Evolutionary conservation across 1,140 invertebrate genomes (phyloP), one percentile per base, ranked within the genome.

Genomic region (Riptortus pedestris): DNA sequence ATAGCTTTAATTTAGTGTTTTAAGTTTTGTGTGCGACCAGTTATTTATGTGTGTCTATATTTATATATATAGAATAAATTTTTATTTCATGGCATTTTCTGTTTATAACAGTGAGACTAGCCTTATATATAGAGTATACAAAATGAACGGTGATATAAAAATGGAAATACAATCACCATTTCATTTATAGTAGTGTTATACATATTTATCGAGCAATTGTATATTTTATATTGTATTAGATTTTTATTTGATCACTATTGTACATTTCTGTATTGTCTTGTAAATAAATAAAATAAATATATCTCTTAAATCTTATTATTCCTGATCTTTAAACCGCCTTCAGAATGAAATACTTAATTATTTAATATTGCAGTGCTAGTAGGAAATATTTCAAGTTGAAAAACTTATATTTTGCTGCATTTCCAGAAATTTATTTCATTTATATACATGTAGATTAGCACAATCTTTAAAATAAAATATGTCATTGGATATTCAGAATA

Each of bases 191-290:
- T 55, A 55, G 51, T 24, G 24, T 55, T 24, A 24, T 55, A 55
- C 51, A 55, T 55, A 55, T 55, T 55, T 55, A 55, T 55, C 51
- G 51, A 55, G 14, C 24, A 38, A 38, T 38, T 55, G 51, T 55
- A 55, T 55, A 55, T 55, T 55, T 55, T 55, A 55, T 55, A 55
- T 47, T 55, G 51, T 55, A 24, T 55, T 55, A 55, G 51, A 55
- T 55, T 55, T 55, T 24, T 55, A 55, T 55, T 55, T 11, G 51
- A 55, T 26, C 51, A 55, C 51, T 55, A 55, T 24, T 55, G 51
- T 55, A 55, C 18, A 55, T 55, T 55, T 24, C 20, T 55, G 51
- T 55, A 55, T 55, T 24, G 51, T 55, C 51, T 55, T 55, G 51
- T 55, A 55, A 55, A 55, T 55, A 55, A 55, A 55, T 55, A 55